Evolutionary conservation across 1,140 invertebrate genomes (phyloP).

Genomic region (Nixonia krombeini): DNA sequence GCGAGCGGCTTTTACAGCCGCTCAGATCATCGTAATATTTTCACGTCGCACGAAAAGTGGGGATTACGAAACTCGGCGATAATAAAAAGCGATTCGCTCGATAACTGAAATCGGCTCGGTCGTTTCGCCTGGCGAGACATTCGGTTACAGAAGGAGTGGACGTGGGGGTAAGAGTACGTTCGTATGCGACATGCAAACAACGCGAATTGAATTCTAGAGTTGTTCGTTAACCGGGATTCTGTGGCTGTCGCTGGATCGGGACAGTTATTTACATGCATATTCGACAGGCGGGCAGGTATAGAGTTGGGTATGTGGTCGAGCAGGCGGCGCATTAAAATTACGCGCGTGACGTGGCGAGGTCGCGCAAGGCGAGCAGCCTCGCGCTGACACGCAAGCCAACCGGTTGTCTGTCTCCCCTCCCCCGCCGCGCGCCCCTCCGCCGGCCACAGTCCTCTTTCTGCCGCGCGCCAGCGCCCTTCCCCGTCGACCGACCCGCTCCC

Average conservation of each 20-base stretch:
- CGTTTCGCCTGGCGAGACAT: too few species aligned
- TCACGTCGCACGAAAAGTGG: too few species aligned
- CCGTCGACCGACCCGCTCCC: not conserved
- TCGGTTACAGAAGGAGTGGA: too few species aligned
- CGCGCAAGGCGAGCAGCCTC: conserved; percentile 61
- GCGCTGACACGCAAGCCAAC: conserved; percentile 38
- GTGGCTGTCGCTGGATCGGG: conserved; percentile 16
- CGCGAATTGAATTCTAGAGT: conserved; percentile 15
- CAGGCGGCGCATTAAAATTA: conserved; percentile 41
- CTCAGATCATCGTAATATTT: too few species aligned
- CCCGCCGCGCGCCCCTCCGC: conserved; percentile 2
- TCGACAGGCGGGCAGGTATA: conserved; percentile 5
- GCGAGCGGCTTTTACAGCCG: too few species aligned
- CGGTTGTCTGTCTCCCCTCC: conserved; percentile 24
- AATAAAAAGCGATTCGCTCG: too few species aligned
- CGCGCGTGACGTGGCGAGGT: conserved; percentile 57
- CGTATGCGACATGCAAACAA: too few species aligned
- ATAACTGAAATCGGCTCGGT: too few species aligned
- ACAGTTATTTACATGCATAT: conserved; percentile 27
- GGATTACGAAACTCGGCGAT: too few species aligned
- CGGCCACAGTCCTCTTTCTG: not conserved
- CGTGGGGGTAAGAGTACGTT: too few species aligned
- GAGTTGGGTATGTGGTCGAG: conserved; percentile 14
- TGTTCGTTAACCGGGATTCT: conserved; percentile 23
- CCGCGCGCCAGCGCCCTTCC: not conserved